Evolutionary conservation across 1,140 invertebrate genomes (phyloP).

Genomic region (Glossosoma conforme): DNA sequence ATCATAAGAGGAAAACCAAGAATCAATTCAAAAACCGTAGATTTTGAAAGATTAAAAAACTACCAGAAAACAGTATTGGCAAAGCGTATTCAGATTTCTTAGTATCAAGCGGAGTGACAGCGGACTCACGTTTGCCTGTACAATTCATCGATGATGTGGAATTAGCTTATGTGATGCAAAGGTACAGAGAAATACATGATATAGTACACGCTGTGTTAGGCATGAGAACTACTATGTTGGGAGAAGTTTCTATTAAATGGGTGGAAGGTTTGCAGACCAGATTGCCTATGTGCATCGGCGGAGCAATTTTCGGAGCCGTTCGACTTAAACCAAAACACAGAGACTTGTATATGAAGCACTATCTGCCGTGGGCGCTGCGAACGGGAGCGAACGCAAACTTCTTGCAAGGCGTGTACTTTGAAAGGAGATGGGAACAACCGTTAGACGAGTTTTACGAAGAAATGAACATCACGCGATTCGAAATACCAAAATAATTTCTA

Average conservation of each 20-base stretch:
- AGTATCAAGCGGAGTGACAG: constrained; percentile 78
- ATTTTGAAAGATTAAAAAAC: constrained; percentile 64
- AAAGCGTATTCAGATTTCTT: constrained; percentile 81
- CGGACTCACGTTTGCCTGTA: constrained; percentile 83
- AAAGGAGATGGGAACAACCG: constrained; percentile 89
- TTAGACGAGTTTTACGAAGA: constrained; percentile 75
- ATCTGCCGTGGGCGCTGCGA: constrained; percentile 85
- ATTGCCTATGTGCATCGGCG: constrained; percentile 85
- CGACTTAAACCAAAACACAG: constrained; percentile 81
- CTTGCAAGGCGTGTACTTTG: constrained; percentile 74
- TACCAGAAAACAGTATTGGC: constrained; percentile 80
- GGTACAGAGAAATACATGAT: constrained; percentile 96
- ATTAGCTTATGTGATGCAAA: constrained; percentile 92
- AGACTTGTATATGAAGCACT: constrained; percentile 67
- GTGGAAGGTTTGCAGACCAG: constrained; percentile 89
- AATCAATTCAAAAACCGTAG: constrained; percentile 79
- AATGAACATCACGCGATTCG: constrained; percentile 55
- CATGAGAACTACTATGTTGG: constrained; percentile 96
- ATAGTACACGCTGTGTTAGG: constrained; percentile 84
- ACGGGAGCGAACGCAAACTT: constrained; percentile 73
- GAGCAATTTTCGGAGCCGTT: constrained; percentile 79
- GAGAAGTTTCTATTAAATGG: constrained; percentile 92
- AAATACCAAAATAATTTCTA: constrained; percentile 9
- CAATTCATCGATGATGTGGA: constrained; percentile 89
- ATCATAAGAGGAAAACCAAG: constrained; percentile 77